Base-by-base conservation (phyloP, 2,113 vertebrate species). In the Gymnocephalus cernua region DNA sequence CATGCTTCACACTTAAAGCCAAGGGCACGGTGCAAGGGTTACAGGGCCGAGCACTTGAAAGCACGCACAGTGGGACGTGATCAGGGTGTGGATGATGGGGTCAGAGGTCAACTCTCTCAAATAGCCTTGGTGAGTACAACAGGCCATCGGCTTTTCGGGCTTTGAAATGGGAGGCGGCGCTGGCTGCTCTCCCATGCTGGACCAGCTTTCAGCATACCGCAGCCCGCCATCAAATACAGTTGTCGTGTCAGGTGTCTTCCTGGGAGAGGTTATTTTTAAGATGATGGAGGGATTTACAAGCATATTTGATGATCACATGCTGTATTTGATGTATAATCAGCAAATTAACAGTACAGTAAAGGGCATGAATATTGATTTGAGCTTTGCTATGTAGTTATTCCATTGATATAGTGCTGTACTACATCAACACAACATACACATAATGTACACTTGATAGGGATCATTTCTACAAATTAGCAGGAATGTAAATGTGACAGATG, bases 171-270 rank as follows among this genome's bases (percentile, higher is more conserved):
- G 65, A 88, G 82, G 93, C 84, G 18, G 63, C 59, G 50, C 74
- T 74, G 84, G 82, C 80, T 50, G 54, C 74, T 56, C 82, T 86
- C 54, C 80, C 80, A 86, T 85, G 80, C 87, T 67, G 83, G 88
- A 84, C 71, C 71, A 8, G 80, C 79, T 70, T n/a, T 86, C 78
- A 29, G 76, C 88, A 90, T 92, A 48, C 92, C 89, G 79, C 92
- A 86, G 85, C 87, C 92, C 73, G 91, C 82, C 90, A 64, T 87
- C 82, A 67, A 80, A 90, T 93, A 89, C 96, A 96, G 95, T 93
- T 97, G 96, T 94, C 90, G 90, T 90, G 96, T 96, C 96, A 95
- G 96, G 95, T 97, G 96, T 94, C 90, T 91, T 89, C 92, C 82
- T 65, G 6, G 82, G 91, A 84, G 92, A 94, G 89, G 87, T 93